Conservation (phyloP, 2,888 invertebrate species). For the Rhagonycha lutea region DNA sequence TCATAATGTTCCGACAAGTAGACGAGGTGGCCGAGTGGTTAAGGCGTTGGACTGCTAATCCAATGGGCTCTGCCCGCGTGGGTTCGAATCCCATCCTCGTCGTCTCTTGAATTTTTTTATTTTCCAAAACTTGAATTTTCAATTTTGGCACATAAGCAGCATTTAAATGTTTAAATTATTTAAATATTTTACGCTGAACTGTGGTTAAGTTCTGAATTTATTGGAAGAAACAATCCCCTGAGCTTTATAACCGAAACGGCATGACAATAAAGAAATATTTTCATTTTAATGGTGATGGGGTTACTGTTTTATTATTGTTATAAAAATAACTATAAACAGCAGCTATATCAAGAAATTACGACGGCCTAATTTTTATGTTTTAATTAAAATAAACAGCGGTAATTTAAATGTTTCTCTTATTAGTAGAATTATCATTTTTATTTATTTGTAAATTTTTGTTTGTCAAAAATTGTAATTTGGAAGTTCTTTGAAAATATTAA, state of each 20-base stretch:
- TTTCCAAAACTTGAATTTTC: too few species aligned
- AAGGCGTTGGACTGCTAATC: slow-evolving; percentile 70
- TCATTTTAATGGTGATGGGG: neutral
- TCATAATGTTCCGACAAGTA: too few species aligned
- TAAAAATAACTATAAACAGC: neutral
- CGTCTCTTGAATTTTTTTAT: slow-evolving; percentile 16
- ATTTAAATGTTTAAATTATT: too few species aligned
- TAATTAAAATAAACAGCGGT: too few species aligned
- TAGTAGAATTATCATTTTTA: too few species aligned
- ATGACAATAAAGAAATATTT: neutral
- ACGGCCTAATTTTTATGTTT: neutral
- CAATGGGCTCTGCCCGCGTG: slow-evolving; percentile 68
- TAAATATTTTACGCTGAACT: too few species aligned
- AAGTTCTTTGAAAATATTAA: too few species aligned
- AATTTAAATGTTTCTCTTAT: too few species aligned
- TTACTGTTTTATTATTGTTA: neutral
- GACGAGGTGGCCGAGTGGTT: slow-evolving; percentile 67
- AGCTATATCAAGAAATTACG: neutral
- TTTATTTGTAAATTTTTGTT: too few species aligned
- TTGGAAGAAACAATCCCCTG: neutral
- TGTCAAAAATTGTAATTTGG: too few species aligned
- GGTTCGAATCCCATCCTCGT: slow-evolving; percentile 66
- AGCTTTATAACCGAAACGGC: neutral
- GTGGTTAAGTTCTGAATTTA: too few species aligned
- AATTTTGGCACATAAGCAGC: too few species aligned